A percentile compares a stretch with the other conserved stretches of the same genome.
phyloP scores from a whole-genome alignment of 1,140 invertebrate genomes.

The Stegodyphus mimosarum region DNA sequence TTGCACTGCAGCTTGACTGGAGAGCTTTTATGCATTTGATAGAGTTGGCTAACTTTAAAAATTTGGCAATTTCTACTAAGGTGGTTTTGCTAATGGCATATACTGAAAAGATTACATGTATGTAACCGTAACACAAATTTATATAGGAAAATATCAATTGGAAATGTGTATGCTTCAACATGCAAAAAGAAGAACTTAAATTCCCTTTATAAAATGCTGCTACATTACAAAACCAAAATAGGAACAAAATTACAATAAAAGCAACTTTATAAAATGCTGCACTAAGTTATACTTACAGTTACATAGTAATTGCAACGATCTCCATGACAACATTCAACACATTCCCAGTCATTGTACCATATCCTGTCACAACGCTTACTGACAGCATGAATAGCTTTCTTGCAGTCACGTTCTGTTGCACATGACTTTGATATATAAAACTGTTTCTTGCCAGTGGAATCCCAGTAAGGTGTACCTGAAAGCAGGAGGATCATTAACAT shows the following conservation, averaged over 20 bases:
- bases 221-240: no score
- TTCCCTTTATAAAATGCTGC: no score
- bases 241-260: no score
- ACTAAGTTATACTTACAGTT: conserved; percentile 80
- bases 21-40: no score
- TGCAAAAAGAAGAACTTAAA: no score
- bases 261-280: background rate
- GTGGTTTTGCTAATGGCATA: no score
- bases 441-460: conserved; percentile 90
- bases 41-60: no score
- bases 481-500: background rate
- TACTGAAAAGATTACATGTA: no score
- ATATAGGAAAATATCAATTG: background rate
- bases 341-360: conserved; percentile 98
- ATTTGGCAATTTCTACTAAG: no score
- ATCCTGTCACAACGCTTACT: conserved; percentile 90
- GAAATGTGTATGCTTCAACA: no score
- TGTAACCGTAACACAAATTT: background rate
- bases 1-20: no score
- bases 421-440: conserved; percentile 94
- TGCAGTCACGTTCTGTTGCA: conserved; percentile 77
- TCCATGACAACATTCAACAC: conserved; percentile 95
- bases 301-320: conserved; percentile 97
- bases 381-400: conserved; percentile 75
- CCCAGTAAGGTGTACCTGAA: conserved; percentile 92